Percentiles rank a stretch among this genome's conserved stretches.
Evolutionary conservation across 1,140 invertebrate species (phyloP).

Genomic region (Zaprionus lachaisei): DNA sequence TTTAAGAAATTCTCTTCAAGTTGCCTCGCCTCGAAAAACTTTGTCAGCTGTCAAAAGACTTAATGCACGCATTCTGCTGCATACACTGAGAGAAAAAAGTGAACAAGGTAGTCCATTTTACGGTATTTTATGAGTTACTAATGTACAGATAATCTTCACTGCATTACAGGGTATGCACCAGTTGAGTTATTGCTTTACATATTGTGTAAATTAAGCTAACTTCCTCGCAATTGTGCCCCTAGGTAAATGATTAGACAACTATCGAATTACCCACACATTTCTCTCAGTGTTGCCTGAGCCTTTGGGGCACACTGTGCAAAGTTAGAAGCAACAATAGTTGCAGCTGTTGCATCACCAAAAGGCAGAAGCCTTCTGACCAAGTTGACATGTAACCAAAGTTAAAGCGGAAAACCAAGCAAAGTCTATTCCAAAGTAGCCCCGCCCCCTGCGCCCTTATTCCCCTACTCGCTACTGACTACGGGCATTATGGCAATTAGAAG

Average conservation of each 20-base stretch:
- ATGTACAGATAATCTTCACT: neutral
- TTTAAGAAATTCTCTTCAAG: constrained; percentile 20
- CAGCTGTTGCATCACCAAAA: constrained; percentile 55
- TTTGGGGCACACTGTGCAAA: constrained; percentile 35
- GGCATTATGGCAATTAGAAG: constrained; percentile 31
- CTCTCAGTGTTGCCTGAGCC: neutral
- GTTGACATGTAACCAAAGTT: constrained; percentile 69
- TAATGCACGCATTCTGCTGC: constrained; percentile 52
- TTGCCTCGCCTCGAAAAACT: constrained; percentile 32
- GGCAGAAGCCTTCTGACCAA: constrained; percentile 60
- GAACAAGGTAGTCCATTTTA: neutral
- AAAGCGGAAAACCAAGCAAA: constrained; percentile 61
- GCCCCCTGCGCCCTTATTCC: neutral
- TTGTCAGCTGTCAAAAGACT: constrained; percentile 68
- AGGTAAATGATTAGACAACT: no score
- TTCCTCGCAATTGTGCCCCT: no score
- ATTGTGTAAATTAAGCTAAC: no score
- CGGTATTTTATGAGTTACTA: neutral
- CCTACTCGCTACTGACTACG: neutral
- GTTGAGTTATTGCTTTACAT: neutral
- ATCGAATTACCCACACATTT: neutral
- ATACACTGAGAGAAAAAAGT: constrained; percentile 30
- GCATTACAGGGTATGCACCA: neutral
- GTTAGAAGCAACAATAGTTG: constrained; percentile 50
- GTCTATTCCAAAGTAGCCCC: constrained; percentile 25